These are phyloP conservation scores for Pangasius djambal DNA, from an alignment of 2,797 vertebrate species.

Conservation along the genomic window DNA sequence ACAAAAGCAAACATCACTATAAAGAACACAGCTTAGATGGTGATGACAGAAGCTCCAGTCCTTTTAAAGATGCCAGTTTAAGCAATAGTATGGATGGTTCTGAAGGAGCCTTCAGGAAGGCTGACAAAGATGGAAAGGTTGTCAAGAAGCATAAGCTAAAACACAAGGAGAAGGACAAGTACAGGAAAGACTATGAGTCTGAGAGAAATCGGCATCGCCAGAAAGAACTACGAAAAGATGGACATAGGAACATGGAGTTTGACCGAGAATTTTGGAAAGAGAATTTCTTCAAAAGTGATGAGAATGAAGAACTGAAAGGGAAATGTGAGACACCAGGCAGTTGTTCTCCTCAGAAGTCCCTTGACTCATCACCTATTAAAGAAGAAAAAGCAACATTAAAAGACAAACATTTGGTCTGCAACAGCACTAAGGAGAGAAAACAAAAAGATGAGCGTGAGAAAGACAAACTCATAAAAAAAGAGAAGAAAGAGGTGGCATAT, in stretches of 20 bases:
- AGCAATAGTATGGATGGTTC: slow-evolving; percentile 81
- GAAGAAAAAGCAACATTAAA: slow-evolving; percentile 83
- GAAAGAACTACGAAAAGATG: slow-evolving; percentile 86
- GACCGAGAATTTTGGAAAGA: slow-evolving; percentile 99
- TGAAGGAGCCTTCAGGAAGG: slow-evolving; percentile 88
- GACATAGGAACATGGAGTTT: slow-evolving; percentile 93
- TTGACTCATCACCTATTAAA: slow-evolving; percentile 80
- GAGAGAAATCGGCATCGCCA: slow-evolving; percentile 89
- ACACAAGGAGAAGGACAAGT: slow-evolving; percentile 97
- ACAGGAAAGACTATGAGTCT: slow-evolving; percentile 87
- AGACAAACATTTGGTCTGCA: slow-evolving; percentile 78
- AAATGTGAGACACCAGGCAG: slow-evolving; percentile 82
- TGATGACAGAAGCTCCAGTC: slow-evolving; percentile 84
- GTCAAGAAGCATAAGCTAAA: slow-evolving; percentile 97
- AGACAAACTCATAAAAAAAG: slow-evolving; percentile 85
- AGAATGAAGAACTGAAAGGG: slow-evolving; percentile 81
- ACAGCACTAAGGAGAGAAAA: slow-evolving; percentile 82
- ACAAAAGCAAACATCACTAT: slow-evolving; percentile 95
- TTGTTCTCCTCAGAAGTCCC: slow-evolving; percentile 78
- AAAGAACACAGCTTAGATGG: slow-evolving; percentile 86
- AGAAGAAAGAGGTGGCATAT: slow-evolving; percentile 79
- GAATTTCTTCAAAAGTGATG: slow-evolving; percentile 99
- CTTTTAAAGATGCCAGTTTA: slow-evolving; percentile 86
- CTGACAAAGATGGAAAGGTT: slow-evolving; percentile 90
- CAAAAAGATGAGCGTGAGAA: slow-evolving; percentile 87